Evolutionary conservation across 2,888 invertebrate genomes (phyloP).

Genomic region (Leptinotarsa tumamoca): DNA sequence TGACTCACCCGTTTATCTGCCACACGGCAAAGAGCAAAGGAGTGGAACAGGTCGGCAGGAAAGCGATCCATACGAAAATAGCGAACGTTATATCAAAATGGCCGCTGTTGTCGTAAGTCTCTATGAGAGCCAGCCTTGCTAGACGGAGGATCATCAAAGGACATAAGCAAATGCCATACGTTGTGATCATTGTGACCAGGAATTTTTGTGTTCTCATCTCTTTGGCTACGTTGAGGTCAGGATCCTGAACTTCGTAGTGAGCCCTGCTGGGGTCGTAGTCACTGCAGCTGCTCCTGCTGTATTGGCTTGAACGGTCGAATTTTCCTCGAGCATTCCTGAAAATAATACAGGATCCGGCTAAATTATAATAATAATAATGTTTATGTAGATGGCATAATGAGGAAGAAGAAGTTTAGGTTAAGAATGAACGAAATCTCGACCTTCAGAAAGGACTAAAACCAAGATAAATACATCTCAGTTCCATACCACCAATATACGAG

Average conservation of each 20-base stretch:
- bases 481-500: no score
- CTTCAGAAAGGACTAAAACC: no score
- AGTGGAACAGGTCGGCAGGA: conserved; percentile 75
- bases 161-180: conserved; percentile 76
- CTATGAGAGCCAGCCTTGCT: conserved; percentile 74
- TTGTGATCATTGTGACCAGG: conserved; percentile 74
- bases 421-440: no score
- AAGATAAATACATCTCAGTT: no score
- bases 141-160: conserved; percentile 74
- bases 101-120: conserved; percentile 77
- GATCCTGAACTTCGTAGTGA: conserved; percentile 67
- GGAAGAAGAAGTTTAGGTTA: no score
- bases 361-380: no score
- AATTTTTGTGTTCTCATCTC: conserved; percentile 78
- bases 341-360: conserved; percentile 14
- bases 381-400: no score
- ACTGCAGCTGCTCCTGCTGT: conserved; percentile 57
- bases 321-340: conserved; percentile 57
- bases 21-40: conserved; percentile 76
- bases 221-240: conserved; percentile 70
- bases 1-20: conserved; percentile 72
- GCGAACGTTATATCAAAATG: conserved; percentile 78
- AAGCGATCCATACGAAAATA: conserved; percentile 78
- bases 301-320: conserved; percentile 59
- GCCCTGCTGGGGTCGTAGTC: conserved; percentile 56